Conservation (phyloP, 2,113 vertebrate genomes). For the Chinchilla lanigera region DNA sequence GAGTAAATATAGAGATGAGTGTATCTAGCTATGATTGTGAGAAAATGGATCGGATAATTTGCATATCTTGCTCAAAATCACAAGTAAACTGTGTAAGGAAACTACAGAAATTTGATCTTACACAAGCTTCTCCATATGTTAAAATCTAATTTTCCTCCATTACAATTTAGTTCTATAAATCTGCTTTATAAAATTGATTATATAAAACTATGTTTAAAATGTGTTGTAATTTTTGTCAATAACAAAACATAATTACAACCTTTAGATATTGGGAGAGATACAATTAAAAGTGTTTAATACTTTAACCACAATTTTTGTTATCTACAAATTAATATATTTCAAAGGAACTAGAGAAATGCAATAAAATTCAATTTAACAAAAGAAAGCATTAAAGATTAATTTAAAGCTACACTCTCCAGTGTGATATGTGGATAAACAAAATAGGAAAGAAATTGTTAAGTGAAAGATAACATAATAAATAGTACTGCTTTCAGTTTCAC, state of each 20-base stretch:
- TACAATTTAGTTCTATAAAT: background rate
- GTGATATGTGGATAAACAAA: background rate
- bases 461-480: constrained; percentile 9
- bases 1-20: background rate
- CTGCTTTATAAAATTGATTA: background rate
- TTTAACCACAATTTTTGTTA: background rate
- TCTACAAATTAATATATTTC: background rate
- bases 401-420: background rate
- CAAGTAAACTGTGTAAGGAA: background rate
- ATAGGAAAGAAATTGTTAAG: constrained; percentile 20
- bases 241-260: background rate
- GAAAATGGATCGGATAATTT: background rate
- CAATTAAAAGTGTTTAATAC: background rate
- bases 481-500: constrained; percentile 1
- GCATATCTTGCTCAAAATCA: background rate
- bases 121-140: background rate
- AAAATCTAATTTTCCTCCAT: background rate
- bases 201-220: constrained; percentile 16
- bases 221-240: background rate
- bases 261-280: background rate
- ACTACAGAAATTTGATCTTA: background rate
- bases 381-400: constrained; percentile 6
- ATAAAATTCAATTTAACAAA: background rate
- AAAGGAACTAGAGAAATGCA: constrained; percentile 1
- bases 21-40: background rate